A percentile compares a stretch with the other conserved stretches of the same genome.
These are phyloP conservation scores for Acanthaster planci DNA, from an alignment of 35 echinoderm and acorn worm species.

Conservation along the genomic window DNA sequence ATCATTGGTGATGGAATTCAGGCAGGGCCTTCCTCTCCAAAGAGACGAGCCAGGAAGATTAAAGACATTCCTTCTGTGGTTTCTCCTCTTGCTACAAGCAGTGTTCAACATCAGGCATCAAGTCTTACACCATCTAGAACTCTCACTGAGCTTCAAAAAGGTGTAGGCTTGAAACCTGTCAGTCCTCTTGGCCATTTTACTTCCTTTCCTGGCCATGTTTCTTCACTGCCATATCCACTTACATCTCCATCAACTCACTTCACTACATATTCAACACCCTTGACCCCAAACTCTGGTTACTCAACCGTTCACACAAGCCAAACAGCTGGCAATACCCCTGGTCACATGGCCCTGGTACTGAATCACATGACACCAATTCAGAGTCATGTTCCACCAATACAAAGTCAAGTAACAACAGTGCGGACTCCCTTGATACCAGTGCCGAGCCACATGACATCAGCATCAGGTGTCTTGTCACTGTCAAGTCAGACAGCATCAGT, in stretches of 20 bases:
- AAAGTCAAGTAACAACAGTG: neutral
- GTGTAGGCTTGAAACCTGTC: neutral
- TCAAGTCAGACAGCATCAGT: neutral
- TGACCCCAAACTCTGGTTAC: neutral
- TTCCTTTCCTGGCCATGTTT: neutral
- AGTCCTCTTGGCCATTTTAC: conserved; percentile 16
- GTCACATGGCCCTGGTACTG: neutral
- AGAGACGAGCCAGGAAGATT: conserved; percentile 49
- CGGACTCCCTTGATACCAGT: neutral
- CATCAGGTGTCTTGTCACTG: neutral
- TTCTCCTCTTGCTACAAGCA: conserved; percentile 16
- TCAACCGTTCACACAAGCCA: neutral
- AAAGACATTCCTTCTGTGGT: conserved; percentile 40
- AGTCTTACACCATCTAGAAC: neutral
- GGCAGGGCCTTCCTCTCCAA: conserved; percentile 28
- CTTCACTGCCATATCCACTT: neutral
- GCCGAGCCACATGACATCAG: neutral
- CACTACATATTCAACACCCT: neutral
- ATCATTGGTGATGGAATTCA: conserved; percentile 2
- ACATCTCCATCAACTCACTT: neutral
- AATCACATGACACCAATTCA: conserved; percentile 12
- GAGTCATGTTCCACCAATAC: neutral
- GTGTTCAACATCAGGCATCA: neutral
- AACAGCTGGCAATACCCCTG: neutral
- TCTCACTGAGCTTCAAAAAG: conserved; percentile 10